Base-by-base conservation (phyloP, 2,797 vertebrate species). In the Mycteria americana region DNA sequence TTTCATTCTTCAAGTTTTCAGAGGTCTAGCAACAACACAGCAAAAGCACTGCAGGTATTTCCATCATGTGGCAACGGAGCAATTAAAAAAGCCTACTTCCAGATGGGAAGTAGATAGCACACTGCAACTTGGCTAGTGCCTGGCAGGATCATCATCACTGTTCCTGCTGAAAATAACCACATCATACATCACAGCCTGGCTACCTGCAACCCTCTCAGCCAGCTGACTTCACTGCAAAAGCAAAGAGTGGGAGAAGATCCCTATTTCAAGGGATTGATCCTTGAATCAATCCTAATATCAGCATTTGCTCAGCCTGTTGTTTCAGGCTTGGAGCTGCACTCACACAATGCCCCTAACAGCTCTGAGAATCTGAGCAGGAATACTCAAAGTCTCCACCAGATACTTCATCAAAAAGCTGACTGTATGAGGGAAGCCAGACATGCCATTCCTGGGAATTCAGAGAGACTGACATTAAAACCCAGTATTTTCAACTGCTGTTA, bases 61-160 rank as follows among this genome's bases (percentile, higher is more conserved):
- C 62, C 11, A 30, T 51, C 0, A 0, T 3, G 4, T 8, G 37
- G 62, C 45, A 74, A 45, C 0, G 0, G 41, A 56, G 64, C 35
- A 10, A 37, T 3, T 41, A 9, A 9, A 54, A 41, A 27, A 56
- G 27, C n/a, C 53, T 46, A 2, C 22, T 46, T 39, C 17, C 45
- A 43, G 48, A 11, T 5, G 9, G 41, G 22, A 12, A 82, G 33
- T 1, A 57, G 15, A 56, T 0, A 43, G 39, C 18, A 11, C 13
- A 7, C 12, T 39, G 45, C 27, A 21, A 4, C 81, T 46, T 41
- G n/a, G 65, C 41, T 50, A 27, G 13, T 17, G 50, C n/a, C 33
- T 17, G 41, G 59, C 27, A 69, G n/a, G 9, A 43, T 12, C 48
- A 41, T 6, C 50, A 11, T 10, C 51, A 7, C n/a, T 10, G n/a